A percentile compares a stretch with the other conserved stretches of the same genome.
phyloP scores from a whole-genome alignment of 2,888 invertebrate species.

The Priocnemis perturbator region DNA sequence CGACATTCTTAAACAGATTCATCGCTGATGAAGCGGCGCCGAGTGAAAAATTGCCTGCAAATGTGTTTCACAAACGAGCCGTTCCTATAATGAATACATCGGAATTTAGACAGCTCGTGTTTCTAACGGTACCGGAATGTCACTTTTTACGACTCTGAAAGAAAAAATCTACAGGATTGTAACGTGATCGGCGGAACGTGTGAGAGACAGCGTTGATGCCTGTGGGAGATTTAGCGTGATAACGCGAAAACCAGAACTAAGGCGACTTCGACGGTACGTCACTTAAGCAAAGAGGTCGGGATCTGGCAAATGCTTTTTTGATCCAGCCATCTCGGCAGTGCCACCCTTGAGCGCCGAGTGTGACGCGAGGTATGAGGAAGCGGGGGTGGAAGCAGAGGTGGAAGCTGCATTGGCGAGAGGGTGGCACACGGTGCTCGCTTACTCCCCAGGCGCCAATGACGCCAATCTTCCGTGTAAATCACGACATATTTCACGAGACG shows the following conservation, averaged over 20 bases:
- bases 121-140: too few relatives aligned
- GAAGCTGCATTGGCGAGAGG: too few relatives aligned
- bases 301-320: constrained; percentile 72
- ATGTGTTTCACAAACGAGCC: too few relatives aligned
- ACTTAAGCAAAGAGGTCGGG: constrained; percentile 59
- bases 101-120: too few relatives aligned
- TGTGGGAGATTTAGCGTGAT: neutral
- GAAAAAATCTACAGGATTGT: too few relatives aligned
- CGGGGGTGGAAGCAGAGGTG: constrained; percentile 34
- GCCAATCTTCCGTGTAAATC: constrained; percentile 75
- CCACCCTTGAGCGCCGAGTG: constrained; percentile 10
- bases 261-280: constrained; percentile 65
- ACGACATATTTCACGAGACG: constrained; percentile 73
- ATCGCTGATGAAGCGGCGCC: neutral
- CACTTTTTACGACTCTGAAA: too few relatives aligned
- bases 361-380: constrained; percentile 35
- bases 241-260: constrained; percentile 6
- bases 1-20: neutral
- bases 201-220: too few relatives aligned
- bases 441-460: constrained; percentile 73
- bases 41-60: neutral
- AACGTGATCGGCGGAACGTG: too few relatives aligned
- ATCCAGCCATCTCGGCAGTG: constrained; percentile 55
- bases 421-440: constrained; percentile 37
- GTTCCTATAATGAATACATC: too few relatives aligned